Evolutionary conservation across 2,797 vertebrate species (phyloP), one percentile per base, ranked within the genome.

Genomic region (Melanotaenia boesemani): DNA sequence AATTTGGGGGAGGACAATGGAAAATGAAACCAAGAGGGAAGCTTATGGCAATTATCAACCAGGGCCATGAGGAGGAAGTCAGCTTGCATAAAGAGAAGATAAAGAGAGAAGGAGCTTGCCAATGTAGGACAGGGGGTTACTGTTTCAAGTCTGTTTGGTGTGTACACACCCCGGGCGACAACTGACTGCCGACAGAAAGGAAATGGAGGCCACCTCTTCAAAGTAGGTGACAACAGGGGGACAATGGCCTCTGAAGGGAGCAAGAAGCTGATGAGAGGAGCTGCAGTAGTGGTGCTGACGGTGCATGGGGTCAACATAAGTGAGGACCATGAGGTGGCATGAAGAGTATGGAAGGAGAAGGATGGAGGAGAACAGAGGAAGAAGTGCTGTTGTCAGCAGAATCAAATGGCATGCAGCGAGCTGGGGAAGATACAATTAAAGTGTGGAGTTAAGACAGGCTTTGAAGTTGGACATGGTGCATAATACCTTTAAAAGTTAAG

Each of bases 1-100:
- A 96, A 97, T 96, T 96, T 95, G 85, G 93, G 89, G 87, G 91
- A 95, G 95, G 95, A 97, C 97, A 97, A 97, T 97, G 91, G 92
- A 92, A 93, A 96, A 96, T 95, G 95, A 97, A 96, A 97, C 95
- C 93, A 93, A 93, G 88, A 91, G 92, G 94, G 94, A 95, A 95
- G 95, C 91, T 93, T 96, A 93, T 94, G 94, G 95, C 96, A 97
- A 96, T 96, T 95, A 95, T 95, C 93, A 94, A 94, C 91, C 93
- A 89, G 92, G 92, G 93, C 92, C 93, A 92, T 86, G 92, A 90
- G 86, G 87, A 94, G 92, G 93, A 94, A 96, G 77, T 79, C 66
- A 74, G 46, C 70, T 72, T 39, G 63, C 63, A 76, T 61, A 65
- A 63, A 71, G 64, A 63, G 82, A 76, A 85, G 88, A 91, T 83